A percentile compares a stretch with the other conserved stretches of the same genome.
These are phyloP conservation scores for Chloropsis cyanopogon DNA, from an alignment of 2,113 vertebrate species.

Conservation along the genomic window DNA sequence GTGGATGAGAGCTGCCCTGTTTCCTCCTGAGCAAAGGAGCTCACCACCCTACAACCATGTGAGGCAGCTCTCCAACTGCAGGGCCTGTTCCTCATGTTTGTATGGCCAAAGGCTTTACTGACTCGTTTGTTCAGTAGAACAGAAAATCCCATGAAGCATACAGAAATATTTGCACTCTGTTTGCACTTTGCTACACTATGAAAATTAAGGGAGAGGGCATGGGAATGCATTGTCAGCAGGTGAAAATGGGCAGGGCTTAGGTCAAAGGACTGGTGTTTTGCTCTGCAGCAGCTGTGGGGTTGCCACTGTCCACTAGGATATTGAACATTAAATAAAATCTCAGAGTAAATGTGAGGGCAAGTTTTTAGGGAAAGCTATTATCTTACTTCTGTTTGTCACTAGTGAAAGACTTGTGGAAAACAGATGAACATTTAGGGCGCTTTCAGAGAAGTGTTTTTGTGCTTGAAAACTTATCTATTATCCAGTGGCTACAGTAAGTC, in stretches of 20 bases:
- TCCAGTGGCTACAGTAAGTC: background rate
- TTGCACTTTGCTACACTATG: background rate
- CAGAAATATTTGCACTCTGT: background rate
- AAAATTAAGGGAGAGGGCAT: background rate
- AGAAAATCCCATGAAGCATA: background rate
- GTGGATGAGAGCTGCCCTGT: background rate
- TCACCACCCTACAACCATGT: fast-evolving
- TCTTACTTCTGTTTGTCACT: background rate
- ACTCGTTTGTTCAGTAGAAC: background rate
- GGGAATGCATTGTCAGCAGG: background rate
- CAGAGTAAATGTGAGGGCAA: background rate
- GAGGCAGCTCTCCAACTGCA: background rate
- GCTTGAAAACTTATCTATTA: background rate
- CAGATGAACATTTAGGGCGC: background rate
- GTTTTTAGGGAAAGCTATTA: background rate
- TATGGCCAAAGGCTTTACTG: background rate
- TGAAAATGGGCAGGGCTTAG: background rate
- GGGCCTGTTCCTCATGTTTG: background rate
- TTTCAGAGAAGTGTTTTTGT: background rate
- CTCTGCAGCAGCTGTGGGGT: background rate
- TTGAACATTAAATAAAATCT: background rate
- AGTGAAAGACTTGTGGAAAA: background rate
- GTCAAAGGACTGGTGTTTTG: background rate
- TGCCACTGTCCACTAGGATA: background rate
- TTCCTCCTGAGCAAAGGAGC: background rate